These are phyloP conservation scores for Macroramphosus scolopax DNA, from an alignment of 2,797 vertebrate species.

Conservation along the genomic window DNA sequence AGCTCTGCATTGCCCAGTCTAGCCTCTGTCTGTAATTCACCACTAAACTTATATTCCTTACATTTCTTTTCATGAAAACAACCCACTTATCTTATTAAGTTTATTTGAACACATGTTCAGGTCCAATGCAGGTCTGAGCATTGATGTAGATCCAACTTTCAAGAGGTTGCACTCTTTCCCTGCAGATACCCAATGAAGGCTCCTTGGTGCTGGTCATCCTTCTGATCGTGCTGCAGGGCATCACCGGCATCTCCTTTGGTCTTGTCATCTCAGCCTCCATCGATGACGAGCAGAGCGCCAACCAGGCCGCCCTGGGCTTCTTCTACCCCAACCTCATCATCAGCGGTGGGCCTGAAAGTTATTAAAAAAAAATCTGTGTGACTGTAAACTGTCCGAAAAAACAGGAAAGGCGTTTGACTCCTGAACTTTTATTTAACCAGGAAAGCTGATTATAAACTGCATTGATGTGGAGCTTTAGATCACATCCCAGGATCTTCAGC, in stretches of 20 bases:
- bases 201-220: constrained; percentile 73
- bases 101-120: no score
- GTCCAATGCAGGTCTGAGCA: background rate
- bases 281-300: constrained; percentile 82
- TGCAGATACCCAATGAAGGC: constrained; percentile 80
- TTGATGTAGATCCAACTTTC: background rate
- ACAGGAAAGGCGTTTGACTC: background rate
- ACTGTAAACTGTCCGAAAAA: background rate
- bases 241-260: constrained; percentile 78
- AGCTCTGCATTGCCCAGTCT: background rate
- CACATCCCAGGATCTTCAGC: background rate
- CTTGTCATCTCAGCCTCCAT: constrained; percentile 81
- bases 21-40: constrained; percentile 8
- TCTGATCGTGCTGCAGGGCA: constrained; percentile 79
- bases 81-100: no score
- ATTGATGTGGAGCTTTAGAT: background rate
- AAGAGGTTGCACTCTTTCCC: background rate
- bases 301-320: constrained; percentile 79
- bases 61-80: no score
- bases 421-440: background rate
- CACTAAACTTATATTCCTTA: constrained; percentile 1
- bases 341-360: constrained; percentile 72
- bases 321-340: constrained; percentile 84
- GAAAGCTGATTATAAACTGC: background rate
- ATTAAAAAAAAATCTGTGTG: no score